These are phyloP conservation scores for Lasioglossum calceatum DNA, from an alignment of 2,888 invertebrate genomes.

Conservation along the genomic window DNA sequence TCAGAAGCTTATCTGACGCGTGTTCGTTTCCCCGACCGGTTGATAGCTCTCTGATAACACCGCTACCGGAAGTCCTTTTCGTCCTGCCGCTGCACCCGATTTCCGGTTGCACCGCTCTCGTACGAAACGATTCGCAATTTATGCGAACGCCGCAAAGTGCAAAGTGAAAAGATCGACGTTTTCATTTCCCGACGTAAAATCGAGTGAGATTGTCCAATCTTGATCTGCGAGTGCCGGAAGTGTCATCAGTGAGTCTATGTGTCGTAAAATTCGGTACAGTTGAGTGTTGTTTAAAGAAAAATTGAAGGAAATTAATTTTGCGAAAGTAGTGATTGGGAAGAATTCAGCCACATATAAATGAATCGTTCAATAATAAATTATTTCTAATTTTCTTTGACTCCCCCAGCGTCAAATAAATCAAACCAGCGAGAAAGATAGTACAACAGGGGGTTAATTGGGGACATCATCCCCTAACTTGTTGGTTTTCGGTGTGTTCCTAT, in stretches of 20 bases:
- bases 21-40: conserved; percentile 14
- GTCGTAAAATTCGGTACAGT: not conserved
- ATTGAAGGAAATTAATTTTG: not conserved
- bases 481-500: not conserved
- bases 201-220: not conserved
- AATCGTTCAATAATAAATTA: not conserved
- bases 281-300: not conserved
- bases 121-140: not conserved
- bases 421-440: not conserved
- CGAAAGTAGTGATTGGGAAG: not conserved
- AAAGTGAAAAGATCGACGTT: not conserved
- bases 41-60: conserved; percentile 27
- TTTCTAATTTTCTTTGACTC: not conserved
- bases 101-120: not conserved
- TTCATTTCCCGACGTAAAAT: not conserved
- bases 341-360: not conserved
- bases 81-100: not conserved
- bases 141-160: not conserved
- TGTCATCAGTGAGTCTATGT: not conserved
- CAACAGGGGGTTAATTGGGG: not conserved
- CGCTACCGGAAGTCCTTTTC: not conserved
- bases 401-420: not conserved
- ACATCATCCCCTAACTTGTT: not conserved
- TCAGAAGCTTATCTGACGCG: conserved; percentile 71
- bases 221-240: not conserved